Base-by-base conservation (phyloP, 2,888 invertebrate genomes). In the Eubasilissa splendida region DNA sequence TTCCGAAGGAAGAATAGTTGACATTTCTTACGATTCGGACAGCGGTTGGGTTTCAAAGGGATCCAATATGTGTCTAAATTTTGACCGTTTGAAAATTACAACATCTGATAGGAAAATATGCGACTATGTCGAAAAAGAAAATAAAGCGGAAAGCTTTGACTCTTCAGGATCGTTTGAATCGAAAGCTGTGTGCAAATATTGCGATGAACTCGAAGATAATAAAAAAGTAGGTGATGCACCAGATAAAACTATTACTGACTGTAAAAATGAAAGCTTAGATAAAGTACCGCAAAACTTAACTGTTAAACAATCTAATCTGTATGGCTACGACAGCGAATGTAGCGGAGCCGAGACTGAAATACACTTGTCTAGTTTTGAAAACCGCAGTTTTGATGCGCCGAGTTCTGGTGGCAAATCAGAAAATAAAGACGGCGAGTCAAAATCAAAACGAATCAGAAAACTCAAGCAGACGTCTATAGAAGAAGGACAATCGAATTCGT, bases 321-420 rank as follows among this genome's bases (percentile, higher is more conserved):
- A 91, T 84, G 90, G 90, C n/a, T 91, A 91, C 85, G 90, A 91
- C 59, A 91, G 91, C 83, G 90, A 90, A 79, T 87, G 88, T 56
- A 91, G 91, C 84, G 88, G 89, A 81, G 90, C 90, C 66, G 90
- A 91, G 86, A 90, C 90, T 3, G 91, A 91, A 73, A 90, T 91
- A 74, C 89, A 91, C 81, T 86, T 90, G 63, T 86, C 87, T 3
- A 90, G 87, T 84, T 87, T 88, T 84, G 89, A 90, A 65, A 85
- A 86, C 66, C 83, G 84, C 33, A 85, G 84, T 77, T 82, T 85
- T 70, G 85, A 85, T 22, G 50, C 14, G 31, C 73, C 53, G n/a
- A 56, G 12, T 31, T 54, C 33, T 8, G 50, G 70, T 31, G 42
- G n/a, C 3, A 11, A 14, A 4, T 14, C 4, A 50, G 70, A 70